phyloP scores from a whole-genome alignment of 1,140 invertebrate genomes.

The Oppia nitens region DNA sequence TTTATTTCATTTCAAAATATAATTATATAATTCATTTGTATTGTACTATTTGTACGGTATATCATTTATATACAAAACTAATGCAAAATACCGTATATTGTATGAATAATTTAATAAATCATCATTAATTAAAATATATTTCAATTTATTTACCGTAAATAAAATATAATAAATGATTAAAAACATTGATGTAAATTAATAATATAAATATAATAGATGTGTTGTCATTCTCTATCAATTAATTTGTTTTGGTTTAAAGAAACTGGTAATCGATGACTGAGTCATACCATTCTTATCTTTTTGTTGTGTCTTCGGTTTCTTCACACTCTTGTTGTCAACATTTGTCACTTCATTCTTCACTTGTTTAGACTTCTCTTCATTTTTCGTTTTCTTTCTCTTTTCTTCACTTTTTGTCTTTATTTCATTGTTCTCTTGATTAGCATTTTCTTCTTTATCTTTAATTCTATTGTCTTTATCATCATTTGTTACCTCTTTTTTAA shows the following conservation, averaged over 20 bases:
- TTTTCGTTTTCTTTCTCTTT: not conserved
- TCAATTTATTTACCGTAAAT: too few relatives aligned
- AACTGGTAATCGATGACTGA: constrained; percentile 3
- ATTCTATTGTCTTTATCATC: not conserved
- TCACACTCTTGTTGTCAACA: not conserved
- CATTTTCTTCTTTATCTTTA: not conserved
- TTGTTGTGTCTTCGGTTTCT: not conserved
- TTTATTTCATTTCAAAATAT: too few relatives aligned
- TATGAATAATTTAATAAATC: too few relatives aligned
- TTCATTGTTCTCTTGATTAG: not conserved
- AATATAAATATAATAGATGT: too few relatives aligned
- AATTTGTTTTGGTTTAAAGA: constrained; percentile 3
- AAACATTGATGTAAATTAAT: too few relatives aligned
- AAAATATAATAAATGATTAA: too few relatives aligned
- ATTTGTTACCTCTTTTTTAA: not conserved
- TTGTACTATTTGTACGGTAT: too few relatives aligned
- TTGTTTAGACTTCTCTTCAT: not conserved
- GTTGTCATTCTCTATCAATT: too few relatives aligned
- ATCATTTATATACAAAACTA: too few relatives aligned
- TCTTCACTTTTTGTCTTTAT: not conserved
- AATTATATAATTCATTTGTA: too few relatives aligned
- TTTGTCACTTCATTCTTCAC: not conserved
- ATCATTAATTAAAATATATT: too few relatives aligned
- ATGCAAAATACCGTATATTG: too few relatives aligned
- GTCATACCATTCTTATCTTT: not conserved